Conservation (phyloP, 2,113 vertebrate species). For the Pandion haliaetus region DNA sequence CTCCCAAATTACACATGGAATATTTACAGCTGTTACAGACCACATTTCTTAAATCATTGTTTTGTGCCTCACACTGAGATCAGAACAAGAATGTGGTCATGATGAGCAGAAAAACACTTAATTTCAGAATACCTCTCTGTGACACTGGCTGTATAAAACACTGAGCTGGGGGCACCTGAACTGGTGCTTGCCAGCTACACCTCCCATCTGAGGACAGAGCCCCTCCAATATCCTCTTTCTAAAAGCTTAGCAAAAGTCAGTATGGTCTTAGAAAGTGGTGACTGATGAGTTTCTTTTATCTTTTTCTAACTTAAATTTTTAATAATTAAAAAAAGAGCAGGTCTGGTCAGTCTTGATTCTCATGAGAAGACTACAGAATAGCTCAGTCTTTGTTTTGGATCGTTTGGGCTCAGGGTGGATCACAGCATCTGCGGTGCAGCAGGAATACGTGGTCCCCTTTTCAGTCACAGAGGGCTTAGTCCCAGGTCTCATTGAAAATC, state of each 20-base stretch:
- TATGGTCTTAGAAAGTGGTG: not conserved
- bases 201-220: not conserved
- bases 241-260: not conserved
- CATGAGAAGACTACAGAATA: not conserved
- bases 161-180: not conserved
- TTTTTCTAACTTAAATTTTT: not conserved
- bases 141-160: not conserved
- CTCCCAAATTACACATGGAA: not conserved
- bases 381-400: not conserved
- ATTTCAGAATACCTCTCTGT: not conserved
- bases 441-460: not conserved
- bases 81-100: not conserved
- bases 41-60: not conserved
- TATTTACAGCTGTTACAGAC: not conserved
- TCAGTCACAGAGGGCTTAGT: not conserved
- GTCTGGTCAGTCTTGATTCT: not conserved
- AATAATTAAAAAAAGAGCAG: not conserved
- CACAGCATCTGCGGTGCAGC: not conserved
- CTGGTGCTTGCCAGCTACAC: not conserved
- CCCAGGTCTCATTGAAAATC: not conserved
- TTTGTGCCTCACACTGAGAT: not conserved
- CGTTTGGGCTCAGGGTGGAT: not conserved
- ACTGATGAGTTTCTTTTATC: not conserved
- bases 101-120: not conserved
- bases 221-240: not conserved